Evolutionary conservation across 2,113 vertebrate genomes (phyloP), one percentile per base, ranked within the genome.

Genomic region (Oreotrochilus melanogaster): DNA sequence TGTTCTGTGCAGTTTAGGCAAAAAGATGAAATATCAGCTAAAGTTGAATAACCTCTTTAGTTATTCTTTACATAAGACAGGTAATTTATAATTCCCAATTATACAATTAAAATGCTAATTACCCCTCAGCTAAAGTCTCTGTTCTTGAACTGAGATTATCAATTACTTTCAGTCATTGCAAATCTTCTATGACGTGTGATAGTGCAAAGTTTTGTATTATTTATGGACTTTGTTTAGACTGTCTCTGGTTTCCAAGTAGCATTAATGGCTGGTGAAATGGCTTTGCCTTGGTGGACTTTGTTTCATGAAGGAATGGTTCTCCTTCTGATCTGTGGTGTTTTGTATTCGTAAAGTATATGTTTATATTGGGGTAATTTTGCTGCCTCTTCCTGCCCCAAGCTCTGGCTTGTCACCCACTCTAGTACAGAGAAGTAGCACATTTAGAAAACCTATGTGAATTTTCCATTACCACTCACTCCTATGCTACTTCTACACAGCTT

Each of bases 21-120:
- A 75, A 86, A 93, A 96, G 92, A 89, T 95, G 85, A 95, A 95
- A 67, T 80, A 88, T 91, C 89, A 92, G 73, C 75, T 96, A 81
- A 91, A 96, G 90, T 93, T 33, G 13, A 92, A 75, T 93, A 88
- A 69, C 87, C 70, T 95, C 81, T 92, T 93, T 51, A 60, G 91
- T 96, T 97, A 91, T 89, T 96, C 92, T 95, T 96, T 95, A 96
- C 78, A 56, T 73, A 74, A 94, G 91, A 96, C 93, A 96, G 93
- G 92, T 94, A 92, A 97, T 97, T 97, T 97, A 86, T 96, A 96
- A 95, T 95, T 96, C 84, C 92, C 96, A 95, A 58, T 97, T 96
- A 97, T 67, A 83, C 95, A 97, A 97, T 98, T 98, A 97, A 98
- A 97, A 97, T 98, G 94, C 91, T 97, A 97, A 97, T 98, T 97